These are phyloP conservation scores for Prolemur simus DNA, from an alignment of 2,113 vertebrate genomes.

Conservation along the genomic window DNA sequence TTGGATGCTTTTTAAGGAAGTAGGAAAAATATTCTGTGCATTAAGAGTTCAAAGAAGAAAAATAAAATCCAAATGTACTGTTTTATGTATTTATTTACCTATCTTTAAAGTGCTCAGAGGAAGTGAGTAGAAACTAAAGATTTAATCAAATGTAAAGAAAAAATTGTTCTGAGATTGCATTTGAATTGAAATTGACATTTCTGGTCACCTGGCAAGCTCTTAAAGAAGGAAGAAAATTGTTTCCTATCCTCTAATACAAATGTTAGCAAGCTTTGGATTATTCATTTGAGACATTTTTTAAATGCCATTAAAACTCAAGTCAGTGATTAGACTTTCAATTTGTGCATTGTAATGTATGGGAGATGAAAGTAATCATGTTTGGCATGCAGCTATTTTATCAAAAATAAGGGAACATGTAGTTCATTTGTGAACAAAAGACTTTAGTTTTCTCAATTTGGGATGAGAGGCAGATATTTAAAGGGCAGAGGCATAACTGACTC, in stretches of 20 bases:
- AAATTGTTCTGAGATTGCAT: background rate
- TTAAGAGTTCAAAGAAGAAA: slow-evolving; percentile 2
- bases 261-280: background rate
- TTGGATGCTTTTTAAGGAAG: slow-evolving; percentile 18
- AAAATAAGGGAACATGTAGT: background rate
- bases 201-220: background rate
- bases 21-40: background rate
- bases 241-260: background rate
- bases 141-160: slow-evolving; percentile 8
- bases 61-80: background rate
- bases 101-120: background rate
- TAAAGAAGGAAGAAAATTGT: background rate
- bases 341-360: background rate
- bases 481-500: background rate
- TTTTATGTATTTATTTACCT: background rate
- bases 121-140: background rate
- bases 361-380: background rate
- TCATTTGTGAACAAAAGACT: slow-evolving; percentile 32
- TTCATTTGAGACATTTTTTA: slow-evolving; percentile 30
- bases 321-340: slow-evolving; percentile 27
- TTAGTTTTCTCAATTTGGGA: background rate
- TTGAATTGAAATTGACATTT: background rate
- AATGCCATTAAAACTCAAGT: background rate
- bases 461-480: background rate
- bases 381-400: background rate